A percentile compares a stretch with the other conserved stretches of the same genome.
These are phyloP conservation scores for Mus caroli DNA, from an alignment of 2,797 vertebrate species.

Conservation along the genomic window DNA sequence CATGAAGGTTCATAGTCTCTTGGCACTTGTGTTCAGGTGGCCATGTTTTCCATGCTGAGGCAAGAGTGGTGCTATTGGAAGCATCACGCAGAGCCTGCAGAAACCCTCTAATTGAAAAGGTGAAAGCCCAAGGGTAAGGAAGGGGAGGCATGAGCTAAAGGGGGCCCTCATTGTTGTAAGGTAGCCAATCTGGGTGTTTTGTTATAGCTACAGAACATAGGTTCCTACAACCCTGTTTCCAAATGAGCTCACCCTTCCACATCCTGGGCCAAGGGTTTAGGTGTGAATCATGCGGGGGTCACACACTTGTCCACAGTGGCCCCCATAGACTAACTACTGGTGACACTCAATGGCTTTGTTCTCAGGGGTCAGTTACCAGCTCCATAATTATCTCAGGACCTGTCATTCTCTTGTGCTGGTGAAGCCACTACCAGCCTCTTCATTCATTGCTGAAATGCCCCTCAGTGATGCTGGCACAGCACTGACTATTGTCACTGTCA, in stretches of 20 bases:
- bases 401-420: not conserved
- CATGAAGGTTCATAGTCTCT: not conserved
- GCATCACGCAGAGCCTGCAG: not conserved
- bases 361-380: not conserved
- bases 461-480: not conserved
- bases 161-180: not conserved
- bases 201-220: not conserved
- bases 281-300: too few species aligned
- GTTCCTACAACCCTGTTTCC: not conserved
- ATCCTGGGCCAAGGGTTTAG: not conserved
- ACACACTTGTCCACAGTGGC: not conserved
- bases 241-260: not conserved
- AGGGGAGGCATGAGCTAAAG: not conserved
- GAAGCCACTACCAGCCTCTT: not conserved
- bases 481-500: not conserved
- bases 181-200: not conserved
- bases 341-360: not conserved
- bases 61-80: not conserved
- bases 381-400: not conserved
- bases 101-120: not conserved
- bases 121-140: not conserved
- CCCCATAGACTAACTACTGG: not conserved
- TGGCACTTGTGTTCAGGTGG: not conserved
- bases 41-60: not conserved
- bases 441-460: not conserved